These are phyloP conservation scores for Triplophysa yarkandensis DNA, from an alignment of 2,797 vertebrate genomes.

Conservation along the genomic window DNA sequence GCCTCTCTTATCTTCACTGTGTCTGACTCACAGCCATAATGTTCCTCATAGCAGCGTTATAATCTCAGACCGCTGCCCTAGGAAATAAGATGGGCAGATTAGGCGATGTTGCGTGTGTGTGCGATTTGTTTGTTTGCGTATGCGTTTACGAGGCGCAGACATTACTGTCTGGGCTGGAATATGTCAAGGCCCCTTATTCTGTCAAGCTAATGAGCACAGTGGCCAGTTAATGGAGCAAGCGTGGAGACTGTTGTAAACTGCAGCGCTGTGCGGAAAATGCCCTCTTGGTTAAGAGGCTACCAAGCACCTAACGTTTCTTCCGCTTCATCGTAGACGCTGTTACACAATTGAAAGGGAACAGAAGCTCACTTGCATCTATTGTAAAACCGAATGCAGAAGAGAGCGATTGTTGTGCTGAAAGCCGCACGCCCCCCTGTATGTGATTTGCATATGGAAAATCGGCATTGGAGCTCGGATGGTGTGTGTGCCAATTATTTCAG, in stretches of 20 bases:
- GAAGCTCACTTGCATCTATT: slow-evolving; percentile 15
- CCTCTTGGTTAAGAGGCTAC: slow-evolving; percentile 36
- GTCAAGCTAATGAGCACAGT: slow-evolving; percentile 53
- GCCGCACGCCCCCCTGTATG: not conserved
- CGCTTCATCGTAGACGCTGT: slow-evolving; percentile 1
- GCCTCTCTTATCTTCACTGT: slow-evolving; percentile 40
- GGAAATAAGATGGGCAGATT: slow-evolving; percentile 48
- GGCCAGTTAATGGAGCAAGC: slow-evolving; percentile 47
- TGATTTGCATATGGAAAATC: slow-evolving; percentile 27
- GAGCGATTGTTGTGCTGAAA: slow-evolving; percentile 4
- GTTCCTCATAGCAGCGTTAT: slow-evolving; percentile 44
- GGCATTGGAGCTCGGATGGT: not conserved
- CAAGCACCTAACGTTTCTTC: slow-evolving; percentile 20
- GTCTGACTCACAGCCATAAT: slow-evolving; percentile 51
- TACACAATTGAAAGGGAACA: slow-evolving; percentile 17
- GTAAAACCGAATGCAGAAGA: not conserved
- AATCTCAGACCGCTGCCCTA: slow-evolving; percentile 48
- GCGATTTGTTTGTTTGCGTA: slow-evolving; percentile 31
- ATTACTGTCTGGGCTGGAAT: slow-evolving; percentile 54
- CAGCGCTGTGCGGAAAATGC: slow-evolving; percentile 39
- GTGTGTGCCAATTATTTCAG: slow-evolving; percentile 15
- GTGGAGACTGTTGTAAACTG: slow-evolving; percentile 41
- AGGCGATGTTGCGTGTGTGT: slow-evolving; percentile 2
- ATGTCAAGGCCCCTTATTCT: slow-evolving; percentile 54
- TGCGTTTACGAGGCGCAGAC: slow-evolving; percentile 40